Percentiles rank a stretch among this genome's conserved stretches.
phyloP scores from a whole-genome alignment of 2,888 invertebrate species.

The Melangyna quadrimaculata region DNA sequence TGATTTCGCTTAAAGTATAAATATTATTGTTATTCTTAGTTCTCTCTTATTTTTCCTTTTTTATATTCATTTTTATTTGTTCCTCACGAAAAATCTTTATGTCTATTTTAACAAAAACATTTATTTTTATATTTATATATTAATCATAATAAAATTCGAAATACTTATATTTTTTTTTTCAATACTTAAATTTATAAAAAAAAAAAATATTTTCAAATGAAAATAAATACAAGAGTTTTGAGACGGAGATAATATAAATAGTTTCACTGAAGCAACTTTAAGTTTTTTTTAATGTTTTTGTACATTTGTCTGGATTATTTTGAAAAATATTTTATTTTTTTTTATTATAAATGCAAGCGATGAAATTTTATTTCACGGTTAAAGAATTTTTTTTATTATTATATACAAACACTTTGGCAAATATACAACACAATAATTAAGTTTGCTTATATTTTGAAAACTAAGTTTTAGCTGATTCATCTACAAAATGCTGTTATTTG shows the following conservation, averaged over 20 bases:
- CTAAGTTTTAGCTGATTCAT: constrained; percentile 9
- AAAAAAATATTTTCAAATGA: constrained; percentile 74
- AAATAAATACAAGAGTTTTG: constrained; percentile 63
- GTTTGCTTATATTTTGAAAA: neutral
- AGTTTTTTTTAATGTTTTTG: neutral
- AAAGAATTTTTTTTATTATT: constrained; percentile 26
- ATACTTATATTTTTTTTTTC: constrained; percentile 10
- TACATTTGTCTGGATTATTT: constrained; percentile 49
- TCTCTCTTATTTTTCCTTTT: constrained; percentile 54
- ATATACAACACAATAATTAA: constrained; percentile 42
- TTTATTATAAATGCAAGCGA: constrained; percentile 50
- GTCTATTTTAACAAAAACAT: constrained; percentile 71
- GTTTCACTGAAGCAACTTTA: constrained; percentile 35
- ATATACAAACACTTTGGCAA: constrained; percentile 57
- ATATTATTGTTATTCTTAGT: constrained; percentile 51
- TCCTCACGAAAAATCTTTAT: constrained; percentile 42
- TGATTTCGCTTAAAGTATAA: constrained; percentile 44
- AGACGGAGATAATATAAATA: constrained; percentile 61
- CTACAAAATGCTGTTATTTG: constrained; percentile 34
- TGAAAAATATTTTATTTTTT: constrained; percentile 37
- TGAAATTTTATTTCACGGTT: constrained; percentile 64
- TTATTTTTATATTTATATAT: constrained; percentile 63
- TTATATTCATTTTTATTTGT: constrained; percentile 56
- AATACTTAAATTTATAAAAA: constrained; percentile 42
- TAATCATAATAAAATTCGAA: constrained; percentile 73